These are phyloP conservation scores for Norana najaformis DNA, from an alignment of 2,888 invertebrate species.

Conservation along the genomic window DNA sequence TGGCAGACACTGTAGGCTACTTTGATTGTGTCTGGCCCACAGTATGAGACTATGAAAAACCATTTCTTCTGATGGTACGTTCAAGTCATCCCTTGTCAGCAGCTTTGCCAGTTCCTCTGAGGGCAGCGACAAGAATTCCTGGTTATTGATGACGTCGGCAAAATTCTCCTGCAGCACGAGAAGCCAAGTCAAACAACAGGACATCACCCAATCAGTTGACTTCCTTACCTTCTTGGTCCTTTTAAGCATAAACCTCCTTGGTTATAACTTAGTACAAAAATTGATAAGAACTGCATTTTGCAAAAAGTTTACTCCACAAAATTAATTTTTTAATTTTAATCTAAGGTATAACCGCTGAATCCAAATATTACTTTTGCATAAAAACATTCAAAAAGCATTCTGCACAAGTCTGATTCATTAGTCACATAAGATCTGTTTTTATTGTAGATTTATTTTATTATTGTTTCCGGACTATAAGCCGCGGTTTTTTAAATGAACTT, in stretches of 20 bases:
- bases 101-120: slow-evolving; percentile 79
- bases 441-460: no score
- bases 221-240: not conserved
- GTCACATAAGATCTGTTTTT: not conserved
- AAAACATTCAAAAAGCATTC: not conserved
- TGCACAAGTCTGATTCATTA: not conserved
- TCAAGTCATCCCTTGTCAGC: slow-evolving; percentile 85
- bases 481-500: no score
- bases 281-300: not conserved
- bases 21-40: slow-evolving; percentile 82
- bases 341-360: not conserved
- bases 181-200: not conserved
- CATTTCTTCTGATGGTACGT: slow-evolving; percentile 83
- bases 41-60: slow-evolving; percentile 79
- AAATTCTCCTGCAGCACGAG: slow-evolving; percentile 64
- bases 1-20: slow-evolving; percentile 70
- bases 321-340: not conserved
- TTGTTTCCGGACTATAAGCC: no score
- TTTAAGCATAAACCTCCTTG: not conserved
- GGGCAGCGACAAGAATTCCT: slow-evolving; percentile 79
- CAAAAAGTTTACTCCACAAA: not conserved
- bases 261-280: not conserved
- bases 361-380: not conserved
- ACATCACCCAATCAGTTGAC: not conserved
- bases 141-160: slow-evolving; percentile 76